Percentiles rank a stretch among this genome's conserved stretches.
Evolutionary conservation across 2,888 invertebrate genomes (phyloP).

Genomic region (Zygogramma bicolorata): DNA sequence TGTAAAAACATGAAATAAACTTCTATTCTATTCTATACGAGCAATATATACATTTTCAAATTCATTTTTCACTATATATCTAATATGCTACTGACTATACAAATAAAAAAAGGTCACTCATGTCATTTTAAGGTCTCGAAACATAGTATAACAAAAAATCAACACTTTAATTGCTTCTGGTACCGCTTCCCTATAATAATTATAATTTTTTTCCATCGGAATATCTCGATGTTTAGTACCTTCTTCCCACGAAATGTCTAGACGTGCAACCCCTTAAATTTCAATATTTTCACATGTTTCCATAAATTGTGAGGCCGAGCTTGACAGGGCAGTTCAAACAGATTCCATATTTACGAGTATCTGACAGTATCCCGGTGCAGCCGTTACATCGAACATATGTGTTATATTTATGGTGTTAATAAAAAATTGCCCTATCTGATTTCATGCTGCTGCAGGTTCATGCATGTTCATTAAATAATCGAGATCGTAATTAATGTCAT

Average conservation of each 20-base stretch:
- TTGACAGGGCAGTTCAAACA: conserved; percentile 39
- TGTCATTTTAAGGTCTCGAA: background rate
- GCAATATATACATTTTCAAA: no score
- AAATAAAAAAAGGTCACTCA: no score
- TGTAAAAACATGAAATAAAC: no score
- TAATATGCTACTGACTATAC: no score
- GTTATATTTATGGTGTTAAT: conserved; percentile 33
- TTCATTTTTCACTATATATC: no score
- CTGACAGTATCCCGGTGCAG: conserved; percentile 9
- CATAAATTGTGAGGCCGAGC: conserved; percentile 39
- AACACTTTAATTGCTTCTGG: background rate
- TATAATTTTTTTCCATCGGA: background rate
- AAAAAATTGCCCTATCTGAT: conserved; percentile 34
- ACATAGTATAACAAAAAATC: background rate
- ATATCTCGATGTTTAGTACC: background rate
- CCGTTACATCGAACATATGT: conserved; percentile 41
- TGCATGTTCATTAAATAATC: conserved; percentile 11
- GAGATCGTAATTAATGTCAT: background rate
- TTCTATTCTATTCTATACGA: no score
- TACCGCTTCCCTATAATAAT: conserved; percentile 2
- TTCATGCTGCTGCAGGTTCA: conserved; percentile 31
- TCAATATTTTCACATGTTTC: conserved; percentile 45
- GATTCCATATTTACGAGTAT: conserved; percentile 28
- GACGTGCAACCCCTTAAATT: conserved; percentile 39
- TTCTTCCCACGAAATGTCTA: conserved; percentile 21